Evolutionary conservation across 23 tunicate genomes (phyloP).

Genomic region (Clavelina lepadiformis): DNA sequence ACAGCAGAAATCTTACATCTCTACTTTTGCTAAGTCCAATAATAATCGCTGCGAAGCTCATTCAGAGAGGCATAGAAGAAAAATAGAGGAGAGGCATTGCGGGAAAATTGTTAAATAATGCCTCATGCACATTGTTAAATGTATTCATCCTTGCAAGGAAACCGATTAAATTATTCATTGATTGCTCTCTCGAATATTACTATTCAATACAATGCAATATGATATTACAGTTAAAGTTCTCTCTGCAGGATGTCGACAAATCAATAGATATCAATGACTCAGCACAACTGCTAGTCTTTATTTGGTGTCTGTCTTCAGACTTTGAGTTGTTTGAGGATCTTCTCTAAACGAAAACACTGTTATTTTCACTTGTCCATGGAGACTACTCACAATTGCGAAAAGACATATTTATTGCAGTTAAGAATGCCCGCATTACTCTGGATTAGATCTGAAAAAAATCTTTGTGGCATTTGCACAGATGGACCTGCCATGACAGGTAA

Average conservation of each 20-base stretch:
- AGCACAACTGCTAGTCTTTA: slow-evolving; percentile 16
- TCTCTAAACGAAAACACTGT: slow-evolving; percentile 19
- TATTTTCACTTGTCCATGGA: no score
- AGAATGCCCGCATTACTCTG: background rate
- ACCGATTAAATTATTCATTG: background rate
- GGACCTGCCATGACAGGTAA: slow-evolving; percentile 29
- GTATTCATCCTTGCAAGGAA: slow-evolving; percentile 26
- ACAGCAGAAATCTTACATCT: slow-evolving; percentile 16
- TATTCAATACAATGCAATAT: background rate
- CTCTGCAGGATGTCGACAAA: slow-evolving; percentile 4
- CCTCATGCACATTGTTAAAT: slow-evolving; percentile 8
- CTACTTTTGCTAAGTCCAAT: slow-evolving; percentile 8
- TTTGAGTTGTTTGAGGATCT: slow-evolving; percentile 19
- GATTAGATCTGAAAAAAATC: background rate
- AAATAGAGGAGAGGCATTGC: slow-evolving; percentile 3
- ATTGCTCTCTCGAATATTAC: background rate
- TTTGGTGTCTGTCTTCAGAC: background rate
- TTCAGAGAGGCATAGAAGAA: slow-evolving; percentile 9
- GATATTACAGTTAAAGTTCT: slow-evolving; percentile 4
- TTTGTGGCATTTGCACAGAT: slow-evolving; percentile 12
- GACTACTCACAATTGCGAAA: slow-evolving; percentile 15
- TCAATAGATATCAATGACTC: slow-evolving; percentile 17
- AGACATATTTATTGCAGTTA: slow-evolving; percentile 19
- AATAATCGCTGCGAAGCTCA: slow-evolving; percentile 20
- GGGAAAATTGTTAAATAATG: slow-evolving; percentile 1